These are phyloP conservation scores for Theretra japonica DNA, from an alignment of 2,888 invertebrate species.

Conservation along the genomic window DNA sequence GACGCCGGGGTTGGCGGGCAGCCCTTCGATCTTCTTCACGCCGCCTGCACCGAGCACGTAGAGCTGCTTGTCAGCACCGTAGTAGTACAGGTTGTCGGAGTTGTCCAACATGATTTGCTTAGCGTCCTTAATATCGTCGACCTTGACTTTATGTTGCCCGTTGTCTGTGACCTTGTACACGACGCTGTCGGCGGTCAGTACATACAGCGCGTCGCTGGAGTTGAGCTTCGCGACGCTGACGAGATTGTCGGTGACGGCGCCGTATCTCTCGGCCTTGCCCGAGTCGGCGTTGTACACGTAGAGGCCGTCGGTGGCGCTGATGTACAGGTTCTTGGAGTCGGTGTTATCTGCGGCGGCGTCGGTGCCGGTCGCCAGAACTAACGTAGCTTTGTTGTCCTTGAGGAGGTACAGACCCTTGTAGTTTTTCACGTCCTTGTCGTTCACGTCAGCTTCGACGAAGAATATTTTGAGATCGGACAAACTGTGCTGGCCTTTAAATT, in stretches of 20 bases:
- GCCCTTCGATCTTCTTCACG: slow-evolving; percentile 57
- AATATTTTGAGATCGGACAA: slow-evolving; percentile 28
- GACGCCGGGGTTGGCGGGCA: slow-evolving; percentile 52
- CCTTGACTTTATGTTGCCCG: slow-evolving; percentile 58
- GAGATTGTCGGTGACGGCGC: slow-evolving; percentile 55
- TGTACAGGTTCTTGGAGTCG: slow-evolving; percentile 48
- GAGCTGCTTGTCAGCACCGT: slow-evolving; percentile 52
- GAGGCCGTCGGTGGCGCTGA: slow-evolving; percentile 52
- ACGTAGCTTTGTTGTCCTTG: slow-evolving; percentile 45
- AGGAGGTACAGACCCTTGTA: slow-evolving; percentile 57
- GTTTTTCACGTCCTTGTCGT: slow-evolving; percentile 41
- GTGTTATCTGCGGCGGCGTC: slow-evolving; percentile 50
- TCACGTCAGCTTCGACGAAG: slow-evolving; percentile 50
- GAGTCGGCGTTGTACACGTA: slow-evolving; percentile 49
- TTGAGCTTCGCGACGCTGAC: slow-evolving; percentile 58
- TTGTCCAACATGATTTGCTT: slow-evolving; percentile 64
- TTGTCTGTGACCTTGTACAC: slow-evolving; percentile 64
- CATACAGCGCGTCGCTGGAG: slow-evolving; percentile 57
- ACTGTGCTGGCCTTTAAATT: slow-evolving; percentile 33
- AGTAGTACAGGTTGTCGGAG: slow-evolving; percentile 63
- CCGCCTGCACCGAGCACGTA: slow-evolving; percentile 52
- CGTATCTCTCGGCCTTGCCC: slow-evolving; percentile 46
- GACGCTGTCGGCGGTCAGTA: slow-evolving; percentile 58
- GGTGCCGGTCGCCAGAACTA: slow-evolving; percentile 56
- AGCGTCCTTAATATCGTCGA: slow-evolving; percentile 56